Evolutionary conservation across 2,113 vertebrate species (phyloP).

Genomic region (Thomomys bottae): DNA sequence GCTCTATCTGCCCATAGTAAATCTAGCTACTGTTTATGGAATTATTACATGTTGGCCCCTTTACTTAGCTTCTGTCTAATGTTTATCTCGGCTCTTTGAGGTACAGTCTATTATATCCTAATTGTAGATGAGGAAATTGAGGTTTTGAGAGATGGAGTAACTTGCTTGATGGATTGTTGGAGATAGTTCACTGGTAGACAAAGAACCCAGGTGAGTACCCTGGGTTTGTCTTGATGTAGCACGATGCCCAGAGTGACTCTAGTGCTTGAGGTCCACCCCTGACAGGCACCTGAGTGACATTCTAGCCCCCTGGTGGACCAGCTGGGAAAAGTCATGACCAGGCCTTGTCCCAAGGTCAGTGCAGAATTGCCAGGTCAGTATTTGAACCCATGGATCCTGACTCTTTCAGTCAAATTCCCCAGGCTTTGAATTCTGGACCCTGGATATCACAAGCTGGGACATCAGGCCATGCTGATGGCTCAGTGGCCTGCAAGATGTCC

Average conservation of each 20-base stretch:
- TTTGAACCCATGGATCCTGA: background rate
- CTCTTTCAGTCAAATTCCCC: background rate
- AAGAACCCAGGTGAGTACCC: background rate
- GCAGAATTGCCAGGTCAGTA: background rate
- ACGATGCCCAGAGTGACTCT: background rate
- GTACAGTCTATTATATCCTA: slow-evolving; percentile 45
- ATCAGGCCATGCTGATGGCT: background rate
- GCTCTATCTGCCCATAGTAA: background rate
- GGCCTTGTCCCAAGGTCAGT: background rate
- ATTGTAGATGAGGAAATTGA: slow-evolving; percentile 44
- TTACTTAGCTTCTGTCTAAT: slow-evolving; percentile 29
- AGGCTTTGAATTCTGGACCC: background rate
- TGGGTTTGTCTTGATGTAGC: background rate
- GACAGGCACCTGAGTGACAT: background rate
- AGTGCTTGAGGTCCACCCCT: background rate
- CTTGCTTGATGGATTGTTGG: background rate
- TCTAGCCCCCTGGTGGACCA: background rate
- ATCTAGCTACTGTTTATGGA: slow-evolving; percentile 23
- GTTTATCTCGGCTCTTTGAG: slow-evolving; percentile 48
- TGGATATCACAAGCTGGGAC: background rate
- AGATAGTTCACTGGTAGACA: background rate
- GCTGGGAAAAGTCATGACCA: background rate
- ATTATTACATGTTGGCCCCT: background rate
- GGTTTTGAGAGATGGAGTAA: background rate
- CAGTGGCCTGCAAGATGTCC: background rate